Evolutionary conservation across 2,888 invertebrate genomes (phyloP), one percentile per base, ranked within the genome.

Genomic region (Parasteatoda lunata): DNA sequence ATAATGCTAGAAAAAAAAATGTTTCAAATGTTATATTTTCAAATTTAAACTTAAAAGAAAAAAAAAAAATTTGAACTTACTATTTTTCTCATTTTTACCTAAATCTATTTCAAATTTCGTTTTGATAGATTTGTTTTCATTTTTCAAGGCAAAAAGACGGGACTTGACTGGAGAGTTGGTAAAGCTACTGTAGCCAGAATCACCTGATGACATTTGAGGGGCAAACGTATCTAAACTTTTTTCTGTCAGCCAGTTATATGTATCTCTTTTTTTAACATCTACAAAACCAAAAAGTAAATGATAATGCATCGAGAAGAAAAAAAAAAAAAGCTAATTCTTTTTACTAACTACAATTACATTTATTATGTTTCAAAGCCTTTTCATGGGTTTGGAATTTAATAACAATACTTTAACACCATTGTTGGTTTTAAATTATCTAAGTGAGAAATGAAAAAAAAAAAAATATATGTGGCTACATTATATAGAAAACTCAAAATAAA

Each of bases 221-320:
- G 76, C 79, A 54, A 80, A 85, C 3, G 92, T 91, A 85, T 92
- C 92, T 73, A 92, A 83, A 83, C 91, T 91, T 88, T 91, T 92
- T 90, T 91, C 92, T 8, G 92, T 92, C 82, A 92, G 89, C 92
- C 92, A 92, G 89, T 92, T 92, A 90, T 91, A 92, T 13, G 91
- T 91, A 4, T 71, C 72, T 90, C 91, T 86, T 89, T 76, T 76
- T 78, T 54, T 49, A 30, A 73, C 45, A 45, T 64, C 78, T 80
- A 30, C 30, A 30, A 30, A 30, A 2, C 2, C 30, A 30, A 30
- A n/a, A 30, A 30, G 30, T 30, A 30, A 30, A 30, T 1, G 30
- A 30, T 30, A 30, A 2, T 30, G 30, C 30, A 30, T 30, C 2
- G 2, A 30, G 30, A 30, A 48, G 8, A 51, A 59, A n/a, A 48